Evolutionary conservation across 2,888 invertebrate species (phyloP).

Genomic region (Himalopsyche japonica): DNA sequence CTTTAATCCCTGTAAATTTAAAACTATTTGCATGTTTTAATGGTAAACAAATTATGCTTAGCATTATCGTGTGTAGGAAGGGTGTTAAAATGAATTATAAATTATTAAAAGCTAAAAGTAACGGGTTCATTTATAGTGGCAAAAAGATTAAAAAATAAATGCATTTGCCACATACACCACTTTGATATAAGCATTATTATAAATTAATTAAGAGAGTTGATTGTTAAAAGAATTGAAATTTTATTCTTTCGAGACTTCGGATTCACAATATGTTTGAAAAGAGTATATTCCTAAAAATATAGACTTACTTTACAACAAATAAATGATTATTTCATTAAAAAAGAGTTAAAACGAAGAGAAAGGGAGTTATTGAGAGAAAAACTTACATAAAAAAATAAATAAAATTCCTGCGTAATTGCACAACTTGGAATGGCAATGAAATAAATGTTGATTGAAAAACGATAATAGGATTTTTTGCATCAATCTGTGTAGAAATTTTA

Average conservation of each 20-base stretch:
- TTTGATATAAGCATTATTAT: neutral
- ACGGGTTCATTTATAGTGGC: constrained; percentile 3
- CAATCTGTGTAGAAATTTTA: neutral
- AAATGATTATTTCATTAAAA: neutral
- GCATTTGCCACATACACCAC: neutral
- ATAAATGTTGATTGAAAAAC: neutral
- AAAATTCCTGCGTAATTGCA: neutral
- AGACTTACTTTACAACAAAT: neutral
- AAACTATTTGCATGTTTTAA: neutral
- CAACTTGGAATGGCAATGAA: constrained; percentile 6
- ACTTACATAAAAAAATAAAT: neutral
- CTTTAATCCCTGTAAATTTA: neutral
- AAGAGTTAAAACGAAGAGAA: neutral
- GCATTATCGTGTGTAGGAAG: neutral
- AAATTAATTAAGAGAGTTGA: neutral
- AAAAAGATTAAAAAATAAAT: neutral
- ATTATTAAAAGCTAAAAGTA: constrained; percentile 22
- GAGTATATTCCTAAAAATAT: neutral
- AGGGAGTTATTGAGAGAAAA: neutral
- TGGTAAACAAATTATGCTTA: no score
- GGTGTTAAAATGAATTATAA: constrained; percentile 10
- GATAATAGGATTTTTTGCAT: neutral
- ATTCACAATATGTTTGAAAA: neutral
- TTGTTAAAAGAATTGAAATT: neutral
- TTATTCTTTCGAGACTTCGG: neutral